Percentiles rank a stretch among this genome's conserved stretches.
phyloP scores from a whole-genome alignment of 2,113 vertebrate species.

The Eira barbara region DNA sequence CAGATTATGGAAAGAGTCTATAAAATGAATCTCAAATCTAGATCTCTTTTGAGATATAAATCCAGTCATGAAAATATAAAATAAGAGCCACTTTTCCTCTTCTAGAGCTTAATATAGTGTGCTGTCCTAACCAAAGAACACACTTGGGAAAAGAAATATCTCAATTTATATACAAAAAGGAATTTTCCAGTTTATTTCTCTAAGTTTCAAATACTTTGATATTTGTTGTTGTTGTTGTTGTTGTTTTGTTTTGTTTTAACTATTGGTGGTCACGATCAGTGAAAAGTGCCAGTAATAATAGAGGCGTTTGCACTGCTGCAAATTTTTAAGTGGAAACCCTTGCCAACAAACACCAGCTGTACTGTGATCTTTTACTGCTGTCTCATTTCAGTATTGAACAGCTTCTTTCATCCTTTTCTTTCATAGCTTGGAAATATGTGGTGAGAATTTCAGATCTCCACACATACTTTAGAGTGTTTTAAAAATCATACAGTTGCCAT shows the following conservation, averaged over 20 bases:
- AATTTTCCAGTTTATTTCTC: constrained; percentile 45
- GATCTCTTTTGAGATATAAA: background rate
- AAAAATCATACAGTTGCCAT: constrained; percentile 56
- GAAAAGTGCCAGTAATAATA: constrained; percentile 48
- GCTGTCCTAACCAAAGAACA: background rate
- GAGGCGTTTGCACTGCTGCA: constrained; percentile 50
- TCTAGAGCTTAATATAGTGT: background rate
- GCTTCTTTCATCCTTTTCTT: constrained; percentile 22
- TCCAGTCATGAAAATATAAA: background rate
- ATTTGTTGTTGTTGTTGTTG: background rate
- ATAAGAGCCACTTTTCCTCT: background rate
- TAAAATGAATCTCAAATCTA: background rate
- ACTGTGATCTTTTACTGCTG: constrained; percentile 34
- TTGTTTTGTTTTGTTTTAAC: background rate
- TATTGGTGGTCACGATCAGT: constrained; percentile 18
- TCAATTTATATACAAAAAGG: background rate
- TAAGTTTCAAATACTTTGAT: constrained; percentile 14
- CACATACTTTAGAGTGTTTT: constrained; percentile 38
- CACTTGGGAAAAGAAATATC: background rate
- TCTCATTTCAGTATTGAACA: constrained; percentile 46
- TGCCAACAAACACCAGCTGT: constrained; percentile 58
- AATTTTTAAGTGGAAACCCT: background rate
- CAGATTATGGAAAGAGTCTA: background rate
- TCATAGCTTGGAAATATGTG: background rate
- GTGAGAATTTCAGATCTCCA: constrained; percentile 56